Evolutionary conservation across 2,797 vertebrate species (phyloP), one percentile per base, ranked within the genome.

Genomic region (Cetoscarus ocellatus): DNA sequence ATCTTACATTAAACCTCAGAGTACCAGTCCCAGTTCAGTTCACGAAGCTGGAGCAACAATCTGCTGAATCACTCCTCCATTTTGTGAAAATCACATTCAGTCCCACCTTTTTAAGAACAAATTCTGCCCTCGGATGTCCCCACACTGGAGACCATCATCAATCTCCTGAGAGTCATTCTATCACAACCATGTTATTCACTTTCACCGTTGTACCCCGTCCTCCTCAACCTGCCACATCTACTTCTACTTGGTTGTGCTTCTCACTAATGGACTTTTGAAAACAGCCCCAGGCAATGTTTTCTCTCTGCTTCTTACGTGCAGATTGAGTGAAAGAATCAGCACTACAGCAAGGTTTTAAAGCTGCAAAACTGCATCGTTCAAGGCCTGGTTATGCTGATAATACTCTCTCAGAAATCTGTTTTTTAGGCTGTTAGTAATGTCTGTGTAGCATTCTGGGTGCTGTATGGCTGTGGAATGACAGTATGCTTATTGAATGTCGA

Each of bases 161-260:
- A 78, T 87, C 80, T 82, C 59, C 8, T 5, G 6, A 9, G 74
- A 86, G 70, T 85, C 82, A 85, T 79, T 80, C 79, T 70, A 49
- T 82, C 52, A 36, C 34, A 78, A 72, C 67, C 51, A 48, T 34
- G 49, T 64, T 80, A 77, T 87, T 88, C 72, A 74, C 67, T 82
- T 72, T 73, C 70, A 62, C 66, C 70, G 61, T 64, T 78, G 66
- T 43, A 58, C 82, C 52, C 44, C 10, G 5, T 80, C 70, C 68
- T 69, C 65, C 73, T 66, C 61, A 68, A 71, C 65, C 77, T 86
- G 78, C 65, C 74, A 75, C 71, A 78, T 76, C 61, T 70, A 61
- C 73, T 82, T 83, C 70, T 53, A 17, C 63, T 82, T 73, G 73
- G 67, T 71, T 79, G 66, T 72, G 51, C 63, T 73, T 76, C 73